These are phyloP conservation scores for Eumerus sabulonum DNA, from an alignment of 2,888 invertebrate genomes.

Conservation along the genomic window DNA sequence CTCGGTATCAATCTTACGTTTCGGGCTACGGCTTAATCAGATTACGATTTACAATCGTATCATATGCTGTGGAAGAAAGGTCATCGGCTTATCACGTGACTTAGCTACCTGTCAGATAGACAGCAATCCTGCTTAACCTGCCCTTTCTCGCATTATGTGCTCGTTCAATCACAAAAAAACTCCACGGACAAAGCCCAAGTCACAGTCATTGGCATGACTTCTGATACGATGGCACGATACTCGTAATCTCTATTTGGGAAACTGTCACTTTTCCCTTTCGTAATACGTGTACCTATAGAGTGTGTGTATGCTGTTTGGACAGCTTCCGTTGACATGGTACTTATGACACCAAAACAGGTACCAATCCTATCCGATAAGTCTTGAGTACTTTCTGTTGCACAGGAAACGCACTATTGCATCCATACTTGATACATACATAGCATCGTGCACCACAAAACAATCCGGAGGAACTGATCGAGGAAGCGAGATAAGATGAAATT, in stretches of 20 bases:
- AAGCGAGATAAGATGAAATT: conserved; percentile 64
- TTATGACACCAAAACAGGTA: conserved; percentile 64
- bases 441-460: conserved; percentile 40
- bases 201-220: conserved; percentile 31
- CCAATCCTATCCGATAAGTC: conserved; percentile 50
- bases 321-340: conserved; percentile 65
- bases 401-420: conserved; percentile 54
- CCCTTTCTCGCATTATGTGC: conserved; percentile 8
- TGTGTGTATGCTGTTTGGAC: conserved; percentile 35
- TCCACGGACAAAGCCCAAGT: conserved; percentile 8
- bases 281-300: too few relatives aligned
- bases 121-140: neutral
- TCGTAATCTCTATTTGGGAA: conserved; percentile 55
- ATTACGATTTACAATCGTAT: conserved; percentile 43
- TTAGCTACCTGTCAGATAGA: conserved; percentile 51
- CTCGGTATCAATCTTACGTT: conserved; percentile 35
- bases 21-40: conserved; percentile 34
- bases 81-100: conserved; percentile 57
- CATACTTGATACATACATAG: conserved; percentile 10
- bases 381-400: conserved; percentile 8
- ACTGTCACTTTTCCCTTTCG: conserved; percentile 55
- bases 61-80: conserved; percentile 43
- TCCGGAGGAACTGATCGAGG: conserved; percentile 60
- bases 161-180: conserved; percentile 4
- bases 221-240: conserved; percentile 32